Evolutionary conservation across 2,888 invertebrate genomes (phyloP), one percentile per base, ranked within the genome.

Genomic region (Agrilus mali): DNA sequence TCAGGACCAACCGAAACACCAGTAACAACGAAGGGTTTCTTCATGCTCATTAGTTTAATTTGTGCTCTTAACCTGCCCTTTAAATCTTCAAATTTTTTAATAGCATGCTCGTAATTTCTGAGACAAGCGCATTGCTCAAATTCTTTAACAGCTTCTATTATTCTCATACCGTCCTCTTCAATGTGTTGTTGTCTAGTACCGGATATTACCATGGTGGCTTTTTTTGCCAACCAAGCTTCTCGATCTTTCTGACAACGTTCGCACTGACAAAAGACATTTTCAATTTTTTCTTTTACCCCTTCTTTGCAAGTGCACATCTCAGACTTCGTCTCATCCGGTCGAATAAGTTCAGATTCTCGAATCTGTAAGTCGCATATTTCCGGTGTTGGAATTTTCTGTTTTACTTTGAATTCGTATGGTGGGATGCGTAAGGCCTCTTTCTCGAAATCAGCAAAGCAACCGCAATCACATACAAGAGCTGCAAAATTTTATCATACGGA

Each of bases 121-220:
- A 57, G 45, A 40, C 62, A 61, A 10, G 51, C 41, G 40, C 62
- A 62, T 7, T 48, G 50, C 45, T 45, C 50, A 13, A 42, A 47
- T 15, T 42, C 37, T 36, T 51, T 44, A 8, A 55, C 53, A 5
- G 56, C 57, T 14, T 50, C 51, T 36, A 61, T 54, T 36, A 61
- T 47, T 3, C 55, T 55, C n/a, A 56, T 36, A 7, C 47, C 38
- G 1, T 45, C 38, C 1, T 45, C 38, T n/a, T 50, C 48, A 13
- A 49, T 47, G 16, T 43, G 42, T 7, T 48, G 45, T 20, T 45
- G 40, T 17, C 47, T 46, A n/a, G 50, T 41, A 7, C 56, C 57
- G 3, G 50, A 48, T 33, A 57, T 50, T 7, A 56, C 47, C 43
- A 50, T 50, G 15, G 47, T 44, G 12, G 38, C 16, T 6, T 41